phyloP scores from a whole-genome alignment of 2,113 vertebrate genomes.

The Zapus hudsonius region DNA sequence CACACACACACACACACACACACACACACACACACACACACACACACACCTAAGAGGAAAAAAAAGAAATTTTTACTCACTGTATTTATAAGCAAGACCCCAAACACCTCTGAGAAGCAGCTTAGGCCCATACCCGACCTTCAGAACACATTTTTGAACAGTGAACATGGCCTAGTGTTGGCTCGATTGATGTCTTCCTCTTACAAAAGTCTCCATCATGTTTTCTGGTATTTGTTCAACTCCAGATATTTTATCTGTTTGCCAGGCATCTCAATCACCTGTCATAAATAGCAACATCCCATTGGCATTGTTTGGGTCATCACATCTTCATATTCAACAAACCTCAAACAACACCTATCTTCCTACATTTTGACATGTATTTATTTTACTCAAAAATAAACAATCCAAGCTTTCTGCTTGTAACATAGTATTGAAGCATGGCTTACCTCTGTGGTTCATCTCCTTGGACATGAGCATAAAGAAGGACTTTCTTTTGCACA shows the following conservation, averaged over 20 bases:
- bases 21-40: too few relatives aligned
- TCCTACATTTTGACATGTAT: background rate
- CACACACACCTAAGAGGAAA: background rate
- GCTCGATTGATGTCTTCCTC: background rate
- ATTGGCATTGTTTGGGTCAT: background rate
- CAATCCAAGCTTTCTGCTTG: background rate
- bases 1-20: too few relatives aligned
- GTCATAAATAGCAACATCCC: background rate
- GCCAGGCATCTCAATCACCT: background rate
- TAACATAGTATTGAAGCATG: background rate
- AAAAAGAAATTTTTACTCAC: background rate
- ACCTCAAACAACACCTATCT: background rate
- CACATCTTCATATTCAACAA: background rate
- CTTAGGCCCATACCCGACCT: background rate
- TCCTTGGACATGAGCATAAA: background rate
- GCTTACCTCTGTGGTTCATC: background rate
- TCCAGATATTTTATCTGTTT: background rate
- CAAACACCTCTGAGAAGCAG: background rate
- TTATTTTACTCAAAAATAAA: constrained; percentile 7
- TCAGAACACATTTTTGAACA: background rate
- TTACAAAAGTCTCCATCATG: background rate
- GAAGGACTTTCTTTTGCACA: background rate
- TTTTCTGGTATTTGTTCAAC: background rate
- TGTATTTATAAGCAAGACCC: background rate
- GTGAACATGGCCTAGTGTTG: background rate